A percentile compares a stretch with the other conserved stretches of the same genome.
Evolutionary conservation across 2,113 vertebrate genomes (phyloP).

Genomic region (Syrmaticus mikado): DNA sequence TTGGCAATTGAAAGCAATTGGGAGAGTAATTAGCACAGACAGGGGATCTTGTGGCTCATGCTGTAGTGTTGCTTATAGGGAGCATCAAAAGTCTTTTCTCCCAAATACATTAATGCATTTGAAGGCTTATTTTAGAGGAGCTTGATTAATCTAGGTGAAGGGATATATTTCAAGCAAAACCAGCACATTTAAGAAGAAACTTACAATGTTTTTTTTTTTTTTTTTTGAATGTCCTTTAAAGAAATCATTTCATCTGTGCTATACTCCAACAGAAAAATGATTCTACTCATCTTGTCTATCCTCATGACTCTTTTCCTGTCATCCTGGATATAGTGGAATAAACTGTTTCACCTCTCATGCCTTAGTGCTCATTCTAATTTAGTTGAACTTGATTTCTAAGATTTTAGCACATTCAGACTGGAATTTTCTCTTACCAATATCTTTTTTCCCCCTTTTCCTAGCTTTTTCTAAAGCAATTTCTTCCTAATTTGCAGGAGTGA

Average conservation of each 20-base stretch:
- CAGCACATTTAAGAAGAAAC: not conserved
- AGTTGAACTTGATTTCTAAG: conserved; percentile 43
- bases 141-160: not conserved
- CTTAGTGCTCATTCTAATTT: conserved; percentile 46
- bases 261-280: conserved; percentile 29
- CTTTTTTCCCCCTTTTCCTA: not conserved
- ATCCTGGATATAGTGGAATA: conserved; percentile 51
- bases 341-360: conserved; percentile 32
- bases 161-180: not conserved
- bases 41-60: not conserved
- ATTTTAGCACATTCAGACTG: conserved; percentile 14
- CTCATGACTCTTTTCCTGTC: conserved; percentile 33
- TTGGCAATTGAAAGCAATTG: not conserved
- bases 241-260: not conserved
- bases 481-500: conserved; percentile 5
- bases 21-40: not conserved
- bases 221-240: not conserved
- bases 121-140: not conserved
- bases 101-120: not conserved
- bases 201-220: not conserved
- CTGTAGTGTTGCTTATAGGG: not conserved
- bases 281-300: conserved; percentile 29
- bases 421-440: not conserved
- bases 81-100: not conserved
- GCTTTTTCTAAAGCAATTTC: not conserved